Evolutionary conservation across 2,888 invertebrate genomes (phyloP).

Genomic region (Rapana venosa): DNA sequence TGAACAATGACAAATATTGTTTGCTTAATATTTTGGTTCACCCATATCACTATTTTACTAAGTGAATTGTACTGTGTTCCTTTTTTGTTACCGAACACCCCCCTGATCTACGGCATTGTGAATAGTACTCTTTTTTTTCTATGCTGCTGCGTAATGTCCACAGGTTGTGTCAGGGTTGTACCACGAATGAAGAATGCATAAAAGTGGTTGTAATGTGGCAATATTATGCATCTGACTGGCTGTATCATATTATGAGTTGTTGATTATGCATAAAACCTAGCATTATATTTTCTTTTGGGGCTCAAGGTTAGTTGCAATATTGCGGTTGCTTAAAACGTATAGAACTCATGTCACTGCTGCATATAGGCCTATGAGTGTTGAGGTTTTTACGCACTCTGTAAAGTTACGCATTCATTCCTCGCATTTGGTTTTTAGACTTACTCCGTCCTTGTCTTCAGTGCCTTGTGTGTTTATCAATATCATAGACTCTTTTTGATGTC

Average conservation of each 20-base stretch:
- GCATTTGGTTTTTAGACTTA: background rate
- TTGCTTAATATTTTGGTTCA: background rate
- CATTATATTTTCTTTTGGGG: background rate
- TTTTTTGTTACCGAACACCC: background rate
- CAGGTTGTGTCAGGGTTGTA: background rate
- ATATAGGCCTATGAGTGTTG: background rate
- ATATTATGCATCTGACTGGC: too few relatives aligned
- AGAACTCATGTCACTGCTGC: background rate
- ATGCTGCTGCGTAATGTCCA: background rate
- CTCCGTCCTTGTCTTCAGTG: background rate
- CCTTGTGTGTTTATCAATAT: background rate
- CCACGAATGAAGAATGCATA: background rate
- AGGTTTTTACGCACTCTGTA: background rate
- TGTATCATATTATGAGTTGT: background rate
- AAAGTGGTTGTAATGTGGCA: background rate
- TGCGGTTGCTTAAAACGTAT: background rate
- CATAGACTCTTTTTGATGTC: background rate
- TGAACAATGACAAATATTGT: slow-evolving; percentile 5
- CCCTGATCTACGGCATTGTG: background rate
- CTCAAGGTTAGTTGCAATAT: background rate
- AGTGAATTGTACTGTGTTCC: background rate
- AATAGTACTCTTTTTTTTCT: background rate
- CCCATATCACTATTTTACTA: background rate
- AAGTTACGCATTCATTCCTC: background rate
- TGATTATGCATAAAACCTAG: background rate